Evolutionary conservation across 2,797 vertebrate species (phyloP).

Genomic region (Thaleichthys pacificus): DNA sequence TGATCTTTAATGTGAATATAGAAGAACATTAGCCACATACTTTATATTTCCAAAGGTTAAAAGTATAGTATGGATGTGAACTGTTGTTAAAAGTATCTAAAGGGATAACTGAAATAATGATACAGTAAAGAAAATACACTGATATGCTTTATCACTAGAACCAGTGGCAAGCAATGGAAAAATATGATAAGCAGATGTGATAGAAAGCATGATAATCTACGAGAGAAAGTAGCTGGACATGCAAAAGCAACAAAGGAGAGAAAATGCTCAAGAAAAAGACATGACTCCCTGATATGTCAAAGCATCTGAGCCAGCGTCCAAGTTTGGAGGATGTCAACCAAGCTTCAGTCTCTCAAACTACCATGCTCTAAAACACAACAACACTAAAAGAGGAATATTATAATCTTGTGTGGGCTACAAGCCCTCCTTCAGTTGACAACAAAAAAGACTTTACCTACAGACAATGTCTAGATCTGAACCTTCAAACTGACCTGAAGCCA

Average conservation of each 20-base stretch:
- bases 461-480: too few species aligned
- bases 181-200: neutral
- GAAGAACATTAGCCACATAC: neutral
- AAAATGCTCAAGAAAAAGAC: constrained; percentile 17
- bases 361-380: constrained; percentile 12
- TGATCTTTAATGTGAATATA: neutral
- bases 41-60: constrained; percentile 26
- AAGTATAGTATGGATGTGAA: constrained; percentile 21
- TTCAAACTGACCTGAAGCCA: neutral
- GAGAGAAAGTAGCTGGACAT: constrained; percentile 32
- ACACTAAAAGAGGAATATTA: constrained; percentile 38
- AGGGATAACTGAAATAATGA: constrained; percentile 32
- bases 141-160: constrained; percentile 1
- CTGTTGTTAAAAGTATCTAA: constrained; percentile 50
- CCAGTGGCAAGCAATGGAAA: constrained; percentile 10
- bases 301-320: too few species aligned
- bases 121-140: neutral
- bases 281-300: neutral
- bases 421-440: neutral
- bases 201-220: constrained; percentile 30
- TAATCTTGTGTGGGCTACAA: constrained; percentile 12
- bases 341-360: neutral
- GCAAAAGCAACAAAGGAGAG: neutral
- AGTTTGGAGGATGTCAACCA: constrained; percentile 1
- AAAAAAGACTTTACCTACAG: neutral